Conservation (phyloP, 2,113 vertebrate species). For the Daubentonia madagascariensis region DNA sequence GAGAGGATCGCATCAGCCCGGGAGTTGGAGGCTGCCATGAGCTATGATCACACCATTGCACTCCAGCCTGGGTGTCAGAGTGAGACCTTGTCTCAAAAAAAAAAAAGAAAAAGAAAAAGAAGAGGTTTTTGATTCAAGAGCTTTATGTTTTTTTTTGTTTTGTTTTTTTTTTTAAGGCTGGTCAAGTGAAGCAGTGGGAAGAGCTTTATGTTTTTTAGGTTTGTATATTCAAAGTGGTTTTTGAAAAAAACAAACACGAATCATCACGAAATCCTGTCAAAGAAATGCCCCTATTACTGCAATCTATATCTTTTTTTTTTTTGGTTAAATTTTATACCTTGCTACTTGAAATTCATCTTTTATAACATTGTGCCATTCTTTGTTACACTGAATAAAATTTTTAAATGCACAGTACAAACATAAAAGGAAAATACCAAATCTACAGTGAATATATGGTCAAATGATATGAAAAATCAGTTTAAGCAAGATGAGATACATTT, state of each 20-base stretch:
- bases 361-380: neutral
- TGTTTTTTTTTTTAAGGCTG: no score
- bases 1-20: neutral
- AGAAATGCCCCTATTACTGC: neutral
- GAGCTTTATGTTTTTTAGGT: neutral
- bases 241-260: neutral
- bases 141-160: neutral
- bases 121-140: neutral
- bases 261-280: neutral
- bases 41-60: neutral
- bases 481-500: neutral
- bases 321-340: neutral
- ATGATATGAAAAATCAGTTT: conserved; percentile 8
- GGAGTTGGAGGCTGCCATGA: neutral
- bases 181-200: no score
- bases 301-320: neutral
- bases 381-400: conserved; percentile 4
- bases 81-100: neutral
- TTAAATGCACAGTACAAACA: neutral
- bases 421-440: conserved; percentile 15
- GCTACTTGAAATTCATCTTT: conserved; percentile 5
- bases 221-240: neutral
- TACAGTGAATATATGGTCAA: neutral
- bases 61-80: neutral
- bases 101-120: neutral